These are phyloP conservation scores for Poecile atricapillus DNA, from an alignment of 2,113 vertebrate species.

Conservation along the genomic window DNA sequence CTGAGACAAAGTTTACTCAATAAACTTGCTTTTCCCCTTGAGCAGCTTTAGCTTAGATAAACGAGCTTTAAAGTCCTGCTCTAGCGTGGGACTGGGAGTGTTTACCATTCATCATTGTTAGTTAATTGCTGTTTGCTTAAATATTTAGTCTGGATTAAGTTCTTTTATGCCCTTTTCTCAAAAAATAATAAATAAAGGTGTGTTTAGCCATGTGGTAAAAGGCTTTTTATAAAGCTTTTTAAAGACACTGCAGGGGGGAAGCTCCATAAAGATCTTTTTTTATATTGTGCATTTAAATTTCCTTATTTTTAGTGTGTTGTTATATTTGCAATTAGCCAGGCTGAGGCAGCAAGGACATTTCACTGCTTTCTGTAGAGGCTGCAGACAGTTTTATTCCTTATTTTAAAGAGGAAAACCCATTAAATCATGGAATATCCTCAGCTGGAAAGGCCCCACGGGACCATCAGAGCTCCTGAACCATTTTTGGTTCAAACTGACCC, in stretches of 20 bases:
- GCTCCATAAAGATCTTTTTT: neutral
- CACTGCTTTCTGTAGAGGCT: no score
- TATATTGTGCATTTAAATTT: neutral
- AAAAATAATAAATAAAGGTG: conserved; percentile 51
- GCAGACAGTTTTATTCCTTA: neutral
- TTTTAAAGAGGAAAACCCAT: neutral
- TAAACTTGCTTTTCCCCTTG: conserved; percentile 41
- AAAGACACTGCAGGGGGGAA: neutral
- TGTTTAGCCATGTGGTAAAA: neutral
- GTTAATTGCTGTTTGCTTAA: conserved; percentile 44
- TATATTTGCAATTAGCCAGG: neutral
- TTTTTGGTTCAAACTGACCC: neutral
- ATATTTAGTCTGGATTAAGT: conserved; percentile 50
- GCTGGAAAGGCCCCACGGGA: neutral
- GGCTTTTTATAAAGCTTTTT: neutral
- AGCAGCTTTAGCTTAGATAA: conserved; percentile 42
- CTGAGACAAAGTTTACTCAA: conserved; percentile 18
- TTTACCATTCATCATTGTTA: conserved; percentile 33
- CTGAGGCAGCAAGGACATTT: neutral
- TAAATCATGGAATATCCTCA: neutral
- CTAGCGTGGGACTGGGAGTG: neutral
- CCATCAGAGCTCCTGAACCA: no score
- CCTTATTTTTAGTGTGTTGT: neutral
- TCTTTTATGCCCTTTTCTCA: neutral
- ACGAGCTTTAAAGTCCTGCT: neutral